Evolutionary conservation across 2,888 invertebrate species (phyloP), one percentile per base, ranked within the genome.

Genomic region (Petrolisthes manimaculis): DNA sequence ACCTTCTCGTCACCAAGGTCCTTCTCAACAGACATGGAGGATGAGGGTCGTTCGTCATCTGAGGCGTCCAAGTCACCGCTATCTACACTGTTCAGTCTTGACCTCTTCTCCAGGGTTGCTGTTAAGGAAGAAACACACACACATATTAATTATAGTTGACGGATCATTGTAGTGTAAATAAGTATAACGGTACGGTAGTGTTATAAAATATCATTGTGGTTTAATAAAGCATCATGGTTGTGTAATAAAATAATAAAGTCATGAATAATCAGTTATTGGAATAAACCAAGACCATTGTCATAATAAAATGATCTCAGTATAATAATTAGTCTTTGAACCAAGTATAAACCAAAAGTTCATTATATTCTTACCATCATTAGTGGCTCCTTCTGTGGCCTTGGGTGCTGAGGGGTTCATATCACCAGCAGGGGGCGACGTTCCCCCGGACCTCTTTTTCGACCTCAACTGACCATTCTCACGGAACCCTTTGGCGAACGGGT

Each of bases 401-500:
- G 89, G 89, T 9, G 90, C 89, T 5, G 90, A 78, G 21, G 86
- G 0, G 37, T 37, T 89, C 3, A 89, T 85, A 54, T 90, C 90
- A n/a, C 84, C 80, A 51, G 78, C n/a, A 18, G 89, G 83, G 4
- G 90, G 90, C 12, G 90, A 89, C 5, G 90, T 80, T 21, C 90
- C 90, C 21, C 90, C 90, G 3, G 90, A 84, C 51, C 90, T 53
- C 83, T 90, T 90, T 81, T 91, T 91, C 61, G 91, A 89, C 37
- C 81, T 87, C 2, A 91, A 88, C 82, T 91, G 95, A 0, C 98
- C 97, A 86, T 96, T 95, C 91, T 97, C 96, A 74, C 97, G 95
- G 93, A 98, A 98, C 0, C 98, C 98, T 94, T 98, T 98, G 2
- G 98, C 98, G 93, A 98, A 98, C 0, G 97, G 97, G 92, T 98